phyloP scores from a whole-genome alignment of 2,113 vertebrate genomes.

The Polypterus senegalus region DNA sequence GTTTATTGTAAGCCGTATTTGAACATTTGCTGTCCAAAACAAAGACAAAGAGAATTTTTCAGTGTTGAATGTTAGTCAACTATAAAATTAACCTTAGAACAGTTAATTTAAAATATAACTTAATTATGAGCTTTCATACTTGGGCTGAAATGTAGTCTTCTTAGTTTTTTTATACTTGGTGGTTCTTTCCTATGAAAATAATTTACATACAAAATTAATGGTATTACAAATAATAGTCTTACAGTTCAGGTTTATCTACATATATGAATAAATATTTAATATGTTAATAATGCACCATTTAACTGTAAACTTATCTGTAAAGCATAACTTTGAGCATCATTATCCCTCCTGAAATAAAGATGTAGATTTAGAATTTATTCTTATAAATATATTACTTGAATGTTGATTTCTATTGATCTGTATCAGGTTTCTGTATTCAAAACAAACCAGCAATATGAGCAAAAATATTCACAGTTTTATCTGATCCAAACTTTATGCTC shows the following conservation, averaged over 20 bases:
- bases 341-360: conserved; percentile 14
- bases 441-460: too few relatives aligned
- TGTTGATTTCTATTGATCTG: too few relatives aligned
- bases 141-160: conserved; percentile 8
- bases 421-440: too few relatives aligned
- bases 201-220: too few relatives aligned
- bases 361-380: background rate
- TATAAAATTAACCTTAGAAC: background rate
- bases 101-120: background rate
- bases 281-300: too few relatives aligned
- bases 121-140: conserved; percentile 24
- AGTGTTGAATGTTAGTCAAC: background rate
- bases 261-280: too few relatives aligned
- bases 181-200: conserved; percentile 14
- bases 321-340: conserved; percentile 3
- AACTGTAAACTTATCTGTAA: background rate
- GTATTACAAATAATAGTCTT: too few relatives aligned
- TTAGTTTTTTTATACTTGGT: conserved; percentile 14
- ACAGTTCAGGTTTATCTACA: too few relatives aligned
- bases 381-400: too few relatives aligned
- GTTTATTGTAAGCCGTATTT: too few relatives aligned
- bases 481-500: too few relatives aligned
- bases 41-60: background rate
- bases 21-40: background rate
- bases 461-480: too few relatives aligned